phyloP scores from a whole-genome alignment of 2,113 vertebrate genomes.

The Callopanchax toddi region DNA sequence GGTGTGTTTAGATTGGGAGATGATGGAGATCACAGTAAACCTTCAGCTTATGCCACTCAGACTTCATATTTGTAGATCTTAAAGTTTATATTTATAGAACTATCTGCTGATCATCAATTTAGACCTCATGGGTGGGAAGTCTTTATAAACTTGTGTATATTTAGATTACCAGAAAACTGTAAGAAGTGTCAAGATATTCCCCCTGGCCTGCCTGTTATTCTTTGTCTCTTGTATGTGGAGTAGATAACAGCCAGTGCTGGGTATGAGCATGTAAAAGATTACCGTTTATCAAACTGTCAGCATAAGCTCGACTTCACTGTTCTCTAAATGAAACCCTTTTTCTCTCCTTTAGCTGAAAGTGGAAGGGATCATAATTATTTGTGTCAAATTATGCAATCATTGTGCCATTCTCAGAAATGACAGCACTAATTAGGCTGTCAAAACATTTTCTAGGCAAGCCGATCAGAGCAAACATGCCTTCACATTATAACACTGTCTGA shows the following conservation, averaged over 20 bases:
- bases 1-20: too few relatives aligned
- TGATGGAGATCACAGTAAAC: too few relatives aligned
- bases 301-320: conserved; percentile 20
- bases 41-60: too few relatives aligned
- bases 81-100: too few relatives aligned
- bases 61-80: too few relatives aligned
- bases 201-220: not conserved
- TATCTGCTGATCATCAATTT: too few relatives aligned
- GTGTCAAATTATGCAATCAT: conserved; percentile 49
- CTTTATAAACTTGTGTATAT: too few relatives aligned
- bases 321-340: conserved; percentile 14
- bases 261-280: conserved; percentile 5
- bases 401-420: conserved; percentile 27
- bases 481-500: conserved; percentile 20
- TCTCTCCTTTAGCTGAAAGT: conserved; percentile 30
- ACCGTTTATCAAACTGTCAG: conserved; percentile 11
- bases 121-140: too few relatives aligned
- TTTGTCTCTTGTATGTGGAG: not conserved
- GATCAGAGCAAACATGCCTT: conserved; percentile 26
- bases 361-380: conserved; percentile 42
- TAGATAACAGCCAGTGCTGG: conserved; percentile 11
- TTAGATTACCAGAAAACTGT: too few relatives aligned
- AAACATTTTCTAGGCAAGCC: conserved; percentile 38
- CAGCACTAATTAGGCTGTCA: conserved; percentile 54
- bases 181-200: not conserved